Percentiles rank a stretch among this genome's conserved stretches.
phyloP scores from a whole-genome alignment of 2,113 vertebrate genomes.

The Galbula dea region DNA sequence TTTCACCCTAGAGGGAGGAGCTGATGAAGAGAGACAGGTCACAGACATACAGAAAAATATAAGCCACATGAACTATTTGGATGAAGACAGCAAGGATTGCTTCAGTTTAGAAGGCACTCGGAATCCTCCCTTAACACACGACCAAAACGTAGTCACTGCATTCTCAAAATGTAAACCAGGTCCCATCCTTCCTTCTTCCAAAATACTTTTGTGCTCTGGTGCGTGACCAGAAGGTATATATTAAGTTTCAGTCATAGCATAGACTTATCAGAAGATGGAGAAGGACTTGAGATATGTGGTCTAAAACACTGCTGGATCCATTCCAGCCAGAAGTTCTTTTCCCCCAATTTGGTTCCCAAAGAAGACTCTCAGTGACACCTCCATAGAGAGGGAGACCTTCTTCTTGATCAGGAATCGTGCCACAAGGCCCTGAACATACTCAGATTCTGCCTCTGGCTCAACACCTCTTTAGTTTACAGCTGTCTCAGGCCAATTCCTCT shows the following conservation, averaged over 20 bases:
- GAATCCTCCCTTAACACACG: background rate
- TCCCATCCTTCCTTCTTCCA: background rate
- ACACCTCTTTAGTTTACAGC: background rate
- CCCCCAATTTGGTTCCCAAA: background rate
- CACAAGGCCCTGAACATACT: background rate
- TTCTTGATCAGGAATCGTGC: background rate
- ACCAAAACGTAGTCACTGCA: background rate
- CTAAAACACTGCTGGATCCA: background rate
- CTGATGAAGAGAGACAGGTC: background rate
- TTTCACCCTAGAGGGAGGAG: background rate
- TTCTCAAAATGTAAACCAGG: background rate
- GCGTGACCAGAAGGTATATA: background rate
- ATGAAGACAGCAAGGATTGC: background rate
- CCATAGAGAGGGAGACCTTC: rapidly evolving
- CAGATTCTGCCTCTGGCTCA: background rate
- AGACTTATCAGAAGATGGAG: background rate
- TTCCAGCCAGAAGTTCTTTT: background rate
- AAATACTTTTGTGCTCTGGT: background rate
- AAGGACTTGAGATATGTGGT: background rate
- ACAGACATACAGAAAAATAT: background rate
- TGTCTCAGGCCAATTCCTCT: background rate
- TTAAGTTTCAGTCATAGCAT: rapidly evolving
- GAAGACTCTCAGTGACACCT: background rate
- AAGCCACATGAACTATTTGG: background rate
- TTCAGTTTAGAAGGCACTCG: background rate